Base-by-base conservation (phyloP, 2,888 invertebrate species). In the Acleris sparsana region DNA sequence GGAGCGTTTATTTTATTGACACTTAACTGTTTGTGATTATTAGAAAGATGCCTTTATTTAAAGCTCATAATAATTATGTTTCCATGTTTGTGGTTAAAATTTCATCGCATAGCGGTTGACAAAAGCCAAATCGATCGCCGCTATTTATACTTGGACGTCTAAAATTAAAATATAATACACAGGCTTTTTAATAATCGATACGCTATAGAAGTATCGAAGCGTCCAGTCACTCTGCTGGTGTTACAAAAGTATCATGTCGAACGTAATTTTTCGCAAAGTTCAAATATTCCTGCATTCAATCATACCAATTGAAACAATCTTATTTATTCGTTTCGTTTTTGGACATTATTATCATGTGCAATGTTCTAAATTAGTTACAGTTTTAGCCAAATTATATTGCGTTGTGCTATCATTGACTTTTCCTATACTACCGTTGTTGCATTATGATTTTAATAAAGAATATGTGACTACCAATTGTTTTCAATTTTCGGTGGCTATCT, bases 331-430 rank as follows among this genome's bases (percentile, higher is more conserved):
- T 9, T 16, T 17, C 1, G 17, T 53, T 9, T 53, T 53, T 53
- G 53, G 33, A 1, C 53, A 53, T 39, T 39, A 53, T 18, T 53
- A 11, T 29, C 5, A 17, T 5, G 17, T 39, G 6, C n/a, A 11
- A 7, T 18, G 33, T 11, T 16, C 7, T 0, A 53, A 18, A 33
- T 39, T 53, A 7, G 17, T 17, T 17, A 11, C 17, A 7, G 11
- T 13, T 17, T 4, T 33, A 17, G 29, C n/a, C n/a, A 53, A 53
- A 53, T 7, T 53, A 18, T 39, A 53, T 53, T 53, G 53, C 53
- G 1, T n/a, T 17, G 7, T 33, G 7, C 2, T 53, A 11, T 53
- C 53, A 9, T 17, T 53, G 2, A 17, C 11, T 17, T 11, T 53
- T 39, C 39, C 33, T 33, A 3, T 53, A 11, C n/a, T 53, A 39